Evolutionary conservation across 2,797 vertebrate species (phyloP).

Genomic region (Cossypha polioptera): DNA sequence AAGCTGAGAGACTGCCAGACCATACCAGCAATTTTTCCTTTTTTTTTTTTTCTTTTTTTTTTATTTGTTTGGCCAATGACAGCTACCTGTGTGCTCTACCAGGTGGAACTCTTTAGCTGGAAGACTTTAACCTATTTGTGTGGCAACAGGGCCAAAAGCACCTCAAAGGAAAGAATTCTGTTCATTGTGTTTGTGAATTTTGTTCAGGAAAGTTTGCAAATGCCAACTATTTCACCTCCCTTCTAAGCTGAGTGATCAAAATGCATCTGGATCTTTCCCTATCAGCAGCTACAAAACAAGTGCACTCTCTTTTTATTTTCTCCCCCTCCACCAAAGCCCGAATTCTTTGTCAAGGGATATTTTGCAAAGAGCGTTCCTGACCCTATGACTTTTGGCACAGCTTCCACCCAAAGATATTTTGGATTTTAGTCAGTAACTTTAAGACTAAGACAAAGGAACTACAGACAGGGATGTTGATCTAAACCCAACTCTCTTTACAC

Average conservation of each 20-base stretch:
- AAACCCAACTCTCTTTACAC: not conserved
- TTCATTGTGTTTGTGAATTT: not conserved
- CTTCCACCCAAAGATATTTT: not conserved
- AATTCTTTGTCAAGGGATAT: not conserved
- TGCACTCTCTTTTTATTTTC: not conserved
- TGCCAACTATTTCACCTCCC: not conserved
- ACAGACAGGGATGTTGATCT: not conserved
- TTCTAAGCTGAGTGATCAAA: not conserved
- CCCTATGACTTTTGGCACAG: not conserved
- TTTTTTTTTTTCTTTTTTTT: too few relatives aligned
- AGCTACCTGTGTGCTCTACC: not conserved
- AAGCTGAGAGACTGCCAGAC: not conserved
- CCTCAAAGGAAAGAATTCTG: not conserved
- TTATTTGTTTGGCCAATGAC: not conserved
- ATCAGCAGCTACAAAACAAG: not conserved
- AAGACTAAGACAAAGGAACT: conserved; percentile 14
- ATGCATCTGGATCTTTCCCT: not conserved
- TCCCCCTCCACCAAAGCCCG: not conserved
- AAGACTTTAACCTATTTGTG: not conserved
- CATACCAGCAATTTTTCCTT: not conserved
- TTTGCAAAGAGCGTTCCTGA: not conserved
- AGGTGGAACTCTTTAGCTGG: not conserved
- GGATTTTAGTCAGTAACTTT: conserved; percentile 3
- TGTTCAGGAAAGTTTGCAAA: not conserved
- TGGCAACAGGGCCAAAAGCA: not conserved